Evolutionary conservation across 2,113 vertebrate genomes (phyloP), one percentile per base, ranked within the genome.

Genomic region (Psilopsiagon aymara): DNA sequence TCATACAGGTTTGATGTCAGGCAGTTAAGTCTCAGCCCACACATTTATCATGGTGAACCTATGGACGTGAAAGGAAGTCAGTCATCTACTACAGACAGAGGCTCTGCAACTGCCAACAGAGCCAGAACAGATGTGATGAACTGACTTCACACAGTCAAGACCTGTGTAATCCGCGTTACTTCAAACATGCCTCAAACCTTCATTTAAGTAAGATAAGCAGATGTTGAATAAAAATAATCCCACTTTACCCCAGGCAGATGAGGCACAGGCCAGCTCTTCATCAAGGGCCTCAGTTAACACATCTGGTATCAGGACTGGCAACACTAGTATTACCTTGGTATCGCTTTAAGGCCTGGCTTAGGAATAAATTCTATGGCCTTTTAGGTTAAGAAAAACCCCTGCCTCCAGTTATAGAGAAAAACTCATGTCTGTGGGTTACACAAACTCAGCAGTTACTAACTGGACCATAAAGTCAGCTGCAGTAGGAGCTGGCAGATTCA

Each of bases 291-390:
- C 86, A 41, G 74, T 83, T 88, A 82, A 89, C 60, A 75, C 64
- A 83, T 18, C 31, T 35, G 64, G 41, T 63, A 82, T 28, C 66
- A 64, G 83, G 47, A 76, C 86, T 73, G 75, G 83, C 70, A 88
- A 69, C 59, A 76, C n/a, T 27, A 84, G 78, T 60, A 47, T 47
- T 92, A 88, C 59, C 73, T 29, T 66, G 66, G 57, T 70, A 79
- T 79, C 57, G 73, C 79, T 93, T 88, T 81, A 95, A 94, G 82
- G 41, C 39, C 83, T 78, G 69, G 23, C 52, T 91, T 75, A 37
- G 41, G 66, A 91, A 39, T 49, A 76, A 88, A 47, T 93, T 59
- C 82, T 82, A 17, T 24, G 44, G 52, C 5, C 66, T 52, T 37
- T 66, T 29, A 35, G 31, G 35, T 23, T 66, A 53, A 53, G 44